phyloP scores from a whole-genome alignment of 2,888 invertebrate genomes.

The Tholera decimalis region DNA sequence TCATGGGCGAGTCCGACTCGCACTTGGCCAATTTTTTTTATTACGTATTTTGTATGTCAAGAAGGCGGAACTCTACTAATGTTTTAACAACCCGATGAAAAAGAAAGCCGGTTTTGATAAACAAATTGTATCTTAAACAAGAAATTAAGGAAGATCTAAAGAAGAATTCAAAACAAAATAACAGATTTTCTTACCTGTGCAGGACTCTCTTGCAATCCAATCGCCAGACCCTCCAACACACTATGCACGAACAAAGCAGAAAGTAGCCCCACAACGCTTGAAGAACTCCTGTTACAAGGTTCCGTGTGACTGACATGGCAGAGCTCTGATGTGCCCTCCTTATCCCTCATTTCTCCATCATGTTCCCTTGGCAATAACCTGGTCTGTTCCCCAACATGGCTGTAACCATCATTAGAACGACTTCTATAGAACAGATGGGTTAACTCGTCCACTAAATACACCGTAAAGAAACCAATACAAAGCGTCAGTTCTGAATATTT shows the following conservation, averaged over 20 bases:
- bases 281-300: slow-evolving; percentile 92
- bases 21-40: too few species aligned
- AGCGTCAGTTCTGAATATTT: slow-evolving; percentile 92
- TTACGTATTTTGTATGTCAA: too few species aligned
- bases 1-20: too few species aligned
- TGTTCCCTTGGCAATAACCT: slow-evolving; percentile 70
- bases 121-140: too few species aligned
- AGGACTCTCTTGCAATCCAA: slow-evolving; percentile 94
- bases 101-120: too few species aligned
- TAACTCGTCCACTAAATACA: slow-evolving; percentile 94
- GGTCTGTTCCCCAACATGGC: slow-evolving; percentile 75
- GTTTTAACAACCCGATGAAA: too few species aligned
- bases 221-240: slow-evolving; percentile 95
- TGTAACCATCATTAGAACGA: slow-evolving; percentile 67
- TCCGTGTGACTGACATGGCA: slow-evolving; percentile 93
- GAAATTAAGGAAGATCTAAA: not conserved
- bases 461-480: slow-evolving; percentile 93
- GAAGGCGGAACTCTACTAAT: too few species aligned
- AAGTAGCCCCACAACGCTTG: slow-evolving; percentile 93
- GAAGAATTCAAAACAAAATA: not conserved
- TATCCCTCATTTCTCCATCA: slow-evolving; percentile 80
- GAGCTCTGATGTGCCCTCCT: slow-evolving; percentile 82
- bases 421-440: slow-evolving; percentile 92
- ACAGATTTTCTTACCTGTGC: slow-evolving; percentile 88
- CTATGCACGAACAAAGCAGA: slow-evolving; percentile 95